Conservation (phyloP, 2,113 vertebrate species). For the Ondatra zibethicus region DNA sequence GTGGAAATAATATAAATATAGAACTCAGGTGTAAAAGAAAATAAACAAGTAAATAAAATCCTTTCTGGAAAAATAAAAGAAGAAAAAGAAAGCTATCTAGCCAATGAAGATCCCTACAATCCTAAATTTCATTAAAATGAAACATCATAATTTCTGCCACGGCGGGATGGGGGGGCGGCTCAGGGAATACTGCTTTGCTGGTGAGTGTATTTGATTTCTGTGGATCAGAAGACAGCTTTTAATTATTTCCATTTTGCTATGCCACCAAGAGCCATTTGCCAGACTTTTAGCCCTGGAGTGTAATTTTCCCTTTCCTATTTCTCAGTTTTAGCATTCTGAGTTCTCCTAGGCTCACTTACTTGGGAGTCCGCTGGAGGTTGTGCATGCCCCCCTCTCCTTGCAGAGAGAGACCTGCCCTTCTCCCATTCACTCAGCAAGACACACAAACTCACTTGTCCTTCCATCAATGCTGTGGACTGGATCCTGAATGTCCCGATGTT, state of each 20-base stretch:
- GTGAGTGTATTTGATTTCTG: constrained; percentile 42
- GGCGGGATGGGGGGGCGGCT: not conserved
- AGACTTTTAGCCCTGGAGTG: constrained; percentile 32
- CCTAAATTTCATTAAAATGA: not conserved
- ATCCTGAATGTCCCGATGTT: not conserved
- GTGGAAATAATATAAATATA: not conserved
- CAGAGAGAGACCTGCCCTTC: not conserved
- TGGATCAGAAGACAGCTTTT: constrained; percentile 39
- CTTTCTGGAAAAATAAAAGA: not conserved
- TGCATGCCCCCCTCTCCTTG: not conserved
- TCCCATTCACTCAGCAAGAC: not conserved
- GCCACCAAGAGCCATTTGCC: constrained; percentile 14
- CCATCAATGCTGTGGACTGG: not conserved
- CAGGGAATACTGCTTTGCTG: constrained; percentile 14
- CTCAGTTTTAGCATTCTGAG: constrained; percentile 55
- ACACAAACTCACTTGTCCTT: not conserved
- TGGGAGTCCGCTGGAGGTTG: not conserved
- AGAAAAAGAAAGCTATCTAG: not conserved
- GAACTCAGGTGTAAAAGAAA: not conserved
- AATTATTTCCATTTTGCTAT: constrained; percentile 4
- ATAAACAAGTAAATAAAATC: not conserved
- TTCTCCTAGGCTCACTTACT: constrained; percentile 45
- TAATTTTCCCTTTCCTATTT: constrained; percentile 46
- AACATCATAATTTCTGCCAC: not conserved
- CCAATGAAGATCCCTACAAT: not conserved